phyloP scores from a whole-genome alignment of 2,888 invertebrate genomes.

The Drosophila nr. perissopoda region DNA sequence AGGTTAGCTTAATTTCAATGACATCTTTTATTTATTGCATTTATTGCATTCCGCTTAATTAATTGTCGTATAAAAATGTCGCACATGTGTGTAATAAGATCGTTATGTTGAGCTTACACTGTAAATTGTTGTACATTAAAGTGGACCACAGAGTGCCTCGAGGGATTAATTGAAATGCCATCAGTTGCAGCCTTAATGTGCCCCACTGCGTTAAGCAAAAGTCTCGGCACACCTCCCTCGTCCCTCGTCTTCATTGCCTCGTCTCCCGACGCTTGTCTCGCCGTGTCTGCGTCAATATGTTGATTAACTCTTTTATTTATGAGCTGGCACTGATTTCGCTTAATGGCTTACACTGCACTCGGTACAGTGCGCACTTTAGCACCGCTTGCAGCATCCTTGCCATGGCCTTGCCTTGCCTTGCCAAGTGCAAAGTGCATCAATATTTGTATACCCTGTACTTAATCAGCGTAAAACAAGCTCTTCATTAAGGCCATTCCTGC shows the following conservation, averaged over 20 bases:
- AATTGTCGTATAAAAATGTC: constrained; percentile 12
- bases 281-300: constrained; percentile 67
- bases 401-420: constrained; percentile 20
- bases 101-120: constrained; percentile 16
- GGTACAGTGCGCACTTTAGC: constrained; percentile 1
- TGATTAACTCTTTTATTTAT: constrained; percentile 81
- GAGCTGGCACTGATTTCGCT: constrained; percentile 70
- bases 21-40: too few species aligned
- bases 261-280: constrained; percentile 1
- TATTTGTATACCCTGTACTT: constrained; percentile 40
- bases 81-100: constrained; percentile 20
- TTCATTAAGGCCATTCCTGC: not conserved
- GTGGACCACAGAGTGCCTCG: constrained; percentile 14
- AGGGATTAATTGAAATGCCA: constrained; percentile 47
- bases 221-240: not conserved
- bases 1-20: not conserved
- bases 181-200: constrained; percentile 48
- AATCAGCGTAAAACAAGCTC: not conserved
- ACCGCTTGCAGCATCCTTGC: constrained; percentile 22
- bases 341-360: constrained; percentile 62
- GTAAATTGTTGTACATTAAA: constrained; percentile 13
- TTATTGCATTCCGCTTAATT: not conserved
- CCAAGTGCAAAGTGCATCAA: constrained; percentile 37
- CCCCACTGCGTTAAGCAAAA: constrained; percentile 41
- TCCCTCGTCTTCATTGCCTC: not conserved